Evolutionary conservation across 2,113 vertebrate species (phyloP).

Genomic region (Garra rufa): DNA sequence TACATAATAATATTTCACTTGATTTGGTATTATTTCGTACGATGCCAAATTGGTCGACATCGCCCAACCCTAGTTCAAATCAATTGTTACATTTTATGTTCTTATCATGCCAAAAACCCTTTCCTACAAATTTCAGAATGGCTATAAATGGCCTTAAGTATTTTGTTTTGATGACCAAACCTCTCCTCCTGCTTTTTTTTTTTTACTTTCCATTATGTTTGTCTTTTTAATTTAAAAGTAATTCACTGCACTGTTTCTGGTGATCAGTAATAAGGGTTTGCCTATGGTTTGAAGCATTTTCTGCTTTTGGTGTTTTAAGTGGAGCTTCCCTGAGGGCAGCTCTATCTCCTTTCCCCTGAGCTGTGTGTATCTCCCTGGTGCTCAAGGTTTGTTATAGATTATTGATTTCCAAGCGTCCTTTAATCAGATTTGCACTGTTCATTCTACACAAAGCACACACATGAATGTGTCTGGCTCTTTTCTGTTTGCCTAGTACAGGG

Average conservation of each 20-base stretch:
- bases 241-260: neutral
- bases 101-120: neutral
- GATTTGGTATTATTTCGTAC: too few relatives aligned
- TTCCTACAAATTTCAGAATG: neutral
- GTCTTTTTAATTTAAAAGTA: neutral
- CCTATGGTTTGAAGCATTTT: neutral
- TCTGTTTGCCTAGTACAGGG: too few relatives aligned
- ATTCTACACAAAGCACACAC: neutral
- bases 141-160: neutral
- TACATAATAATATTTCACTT: too few relatives aligned
- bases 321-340: neutral
- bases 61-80: too few relatives aligned
- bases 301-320: neutral
- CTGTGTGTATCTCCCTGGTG: neutral
- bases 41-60: too few relatives aligned
- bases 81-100: too few relatives aligned
- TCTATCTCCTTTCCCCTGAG: neutral
- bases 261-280: neutral
- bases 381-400: slow-evolving; percentile 15
- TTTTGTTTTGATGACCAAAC: neutral
- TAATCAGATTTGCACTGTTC: neutral
- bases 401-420: slow-evolving; percentile 1
- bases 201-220: neutral
- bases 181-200: neutral
- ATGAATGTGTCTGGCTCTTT: neutral